These are phyloP conservation scores for Lapara coniferarum DNA, from an alignment of 2,888 invertebrate species.

Conservation along the genomic window DNA sequence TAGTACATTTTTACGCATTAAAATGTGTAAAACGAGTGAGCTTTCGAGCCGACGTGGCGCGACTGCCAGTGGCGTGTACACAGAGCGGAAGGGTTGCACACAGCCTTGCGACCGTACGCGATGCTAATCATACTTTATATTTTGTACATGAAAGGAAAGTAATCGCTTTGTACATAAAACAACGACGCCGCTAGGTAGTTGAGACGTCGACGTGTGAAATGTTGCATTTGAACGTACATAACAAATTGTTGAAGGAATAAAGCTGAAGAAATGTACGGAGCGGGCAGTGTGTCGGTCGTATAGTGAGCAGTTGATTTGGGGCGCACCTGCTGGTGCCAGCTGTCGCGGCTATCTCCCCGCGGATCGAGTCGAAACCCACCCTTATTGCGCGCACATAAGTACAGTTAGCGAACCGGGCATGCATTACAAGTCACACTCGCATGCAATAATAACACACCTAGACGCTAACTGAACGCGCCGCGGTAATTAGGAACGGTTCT, in stretches of 20 bases:
- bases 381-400: constrained; percentile 50
- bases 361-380: constrained; percentile 59
- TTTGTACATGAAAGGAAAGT: constrained; percentile 19
- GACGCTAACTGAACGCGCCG: neutral
- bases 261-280: constrained; percentile 14
- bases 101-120: constrained; percentile 64
- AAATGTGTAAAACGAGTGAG: constrained; percentile 48
- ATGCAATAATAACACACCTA: constrained; percentile 37
- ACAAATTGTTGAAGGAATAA: constrained; percentile 18
- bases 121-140: constrained; percentile 39
- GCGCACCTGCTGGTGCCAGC: constrained; percentile 72
- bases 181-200: neutral
- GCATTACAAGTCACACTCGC: constrained; percentile 39
- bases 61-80: constrained; percentile 56
- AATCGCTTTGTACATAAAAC: constrained; percentile 22
- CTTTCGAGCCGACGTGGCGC: constrained; percentile 53
- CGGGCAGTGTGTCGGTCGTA: constrained; percentile 36
- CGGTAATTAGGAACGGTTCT: neutral
- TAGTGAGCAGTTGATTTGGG: constrained; percentile 49
- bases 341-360: constrained; percentile 69
- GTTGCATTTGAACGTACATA: constrained; percentile 10
- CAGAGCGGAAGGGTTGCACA: constrained; percentile 58
- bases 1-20: constrained; percentile 41
- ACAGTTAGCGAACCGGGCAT: constrained; percentile 42
- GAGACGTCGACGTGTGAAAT: neutral